These are phyloP conservation scores for Caenorhabditis plicata DNA, from an alignment of 2,888 invertebrate genomes.

Conservation along the genomic window DNA sequence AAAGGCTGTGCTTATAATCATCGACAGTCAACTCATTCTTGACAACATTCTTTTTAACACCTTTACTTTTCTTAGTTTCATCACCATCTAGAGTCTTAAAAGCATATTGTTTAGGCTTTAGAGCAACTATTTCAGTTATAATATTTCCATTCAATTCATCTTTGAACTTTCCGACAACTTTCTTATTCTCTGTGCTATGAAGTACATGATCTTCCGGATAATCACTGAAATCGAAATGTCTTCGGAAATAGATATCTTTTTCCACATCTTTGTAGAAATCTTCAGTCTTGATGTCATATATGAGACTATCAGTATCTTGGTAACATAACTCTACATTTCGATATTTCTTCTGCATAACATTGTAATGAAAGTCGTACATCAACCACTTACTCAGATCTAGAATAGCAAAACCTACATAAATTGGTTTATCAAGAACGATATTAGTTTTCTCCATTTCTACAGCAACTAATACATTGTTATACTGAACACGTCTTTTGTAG, in stretches of 20 bases:
- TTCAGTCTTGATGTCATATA: conserved; percentile 23
- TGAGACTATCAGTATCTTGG: conserved; percentile 60
- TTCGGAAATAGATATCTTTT: conserved; percentile 9
- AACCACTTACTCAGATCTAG: conserved; percentile 37
- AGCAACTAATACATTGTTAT: conserved; percentile 14
- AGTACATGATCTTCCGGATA: conserved; percentile 51
- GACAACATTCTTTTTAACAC: conserved; percentile 27
- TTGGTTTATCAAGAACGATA: conserved; percentile 17
- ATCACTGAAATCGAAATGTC: conserved; percentile 52
- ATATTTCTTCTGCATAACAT: conserved; percentile 43
- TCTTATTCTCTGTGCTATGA: conserved; percentile 50
- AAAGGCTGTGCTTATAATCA: conserved; percentile 20
- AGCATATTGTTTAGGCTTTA: conserved; percentile 43
- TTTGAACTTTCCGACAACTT: conserved; percentile 60
- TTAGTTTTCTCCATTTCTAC: conserved; percentile 40
- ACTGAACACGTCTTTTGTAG: conserved; percentile 16
- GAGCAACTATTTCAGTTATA: conserved; percentile 56
- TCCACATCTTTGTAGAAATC: not conserved
- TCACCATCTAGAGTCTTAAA: conserved; percentile 21
- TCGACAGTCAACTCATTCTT: conserved; percentile 23
- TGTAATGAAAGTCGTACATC: conserved; percentile 48
- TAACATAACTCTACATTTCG: conserved; percentile 52
- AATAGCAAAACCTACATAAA: conserved; percentile 35
- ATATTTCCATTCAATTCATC: conserved; percentile 57
- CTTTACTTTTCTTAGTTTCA: conserved; percentile 27